These are phyloP conservation scores for Montipora capricornis DNA, from an alignment of 64 coral and sea anemone genomes.

Conservation along the genomic window DNA sequence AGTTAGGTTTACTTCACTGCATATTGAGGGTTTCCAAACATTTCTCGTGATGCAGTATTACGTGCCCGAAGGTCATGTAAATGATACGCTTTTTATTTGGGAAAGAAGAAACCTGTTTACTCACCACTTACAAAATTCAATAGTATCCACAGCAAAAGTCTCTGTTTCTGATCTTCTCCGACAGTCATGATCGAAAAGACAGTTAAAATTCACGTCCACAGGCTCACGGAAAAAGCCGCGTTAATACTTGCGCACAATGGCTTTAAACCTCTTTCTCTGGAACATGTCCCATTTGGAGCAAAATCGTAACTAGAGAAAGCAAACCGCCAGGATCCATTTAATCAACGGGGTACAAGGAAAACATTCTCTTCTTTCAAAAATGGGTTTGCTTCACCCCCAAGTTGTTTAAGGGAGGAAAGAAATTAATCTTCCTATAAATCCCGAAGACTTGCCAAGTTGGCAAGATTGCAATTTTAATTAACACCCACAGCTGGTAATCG, in stretches of 20 bases:
- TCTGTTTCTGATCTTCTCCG: background rate
- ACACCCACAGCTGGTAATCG: too few relatives aligned
- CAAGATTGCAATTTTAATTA: too few relatives aligned
- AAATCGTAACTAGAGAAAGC: background rate
- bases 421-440: too few relatives aligned
- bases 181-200: background rate
- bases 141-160: background rate
- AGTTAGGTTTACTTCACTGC: too few relatives aligned
- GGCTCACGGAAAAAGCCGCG: background rate
- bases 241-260: background rate
- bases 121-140: conserved; percentile 10
- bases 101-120: background rate
- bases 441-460: too few relatives aligned
- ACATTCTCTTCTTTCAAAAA: too few relatives aligned
- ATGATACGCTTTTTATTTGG: background rate
- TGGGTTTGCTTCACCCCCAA: too few relatives aligned
- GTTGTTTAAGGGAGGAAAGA: too few relatives aligned
- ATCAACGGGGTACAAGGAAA: too few relatives aligned
- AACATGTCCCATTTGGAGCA: too few relatives aligned
- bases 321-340: background rate
- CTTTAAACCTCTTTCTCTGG: background rate
- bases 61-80: background rate
- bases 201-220: background rate
- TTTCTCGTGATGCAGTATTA: too few relatives aligned
- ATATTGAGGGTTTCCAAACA: too few relatives aligned